phyloP scores from a whole-genome alignment of 2,113 vertebrate genomes.

The Tauraco erythrolophus region DNA sequence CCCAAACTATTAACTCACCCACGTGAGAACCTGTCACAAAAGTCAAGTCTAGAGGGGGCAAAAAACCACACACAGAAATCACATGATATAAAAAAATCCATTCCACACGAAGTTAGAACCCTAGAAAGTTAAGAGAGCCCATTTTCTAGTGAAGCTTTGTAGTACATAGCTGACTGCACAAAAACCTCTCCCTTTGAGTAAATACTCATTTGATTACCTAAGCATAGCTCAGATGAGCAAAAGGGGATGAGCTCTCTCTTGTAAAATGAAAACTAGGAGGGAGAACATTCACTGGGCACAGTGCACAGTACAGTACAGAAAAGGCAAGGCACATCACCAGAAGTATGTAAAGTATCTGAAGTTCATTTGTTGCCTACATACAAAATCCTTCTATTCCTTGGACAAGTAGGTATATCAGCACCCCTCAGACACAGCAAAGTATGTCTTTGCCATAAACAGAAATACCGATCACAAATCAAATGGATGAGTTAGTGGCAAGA shows the following conservation, averaged over 20 bases:
- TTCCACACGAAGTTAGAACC: not conserved
- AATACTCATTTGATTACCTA: not conserved
- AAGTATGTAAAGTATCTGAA: not conserved
- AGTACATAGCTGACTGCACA: not conserved
- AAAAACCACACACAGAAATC: not conserved
- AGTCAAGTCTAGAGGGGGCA: conserved; percentile 66
- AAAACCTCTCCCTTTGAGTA: not conserved
- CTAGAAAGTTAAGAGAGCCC: not conserved
- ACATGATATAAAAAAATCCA: not conserved
- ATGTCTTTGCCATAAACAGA: not conserved
- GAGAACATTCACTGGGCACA: not conserved
- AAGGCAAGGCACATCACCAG: not conserved
- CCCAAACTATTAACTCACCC: conserved; percentile 94
- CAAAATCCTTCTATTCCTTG: not conserved
- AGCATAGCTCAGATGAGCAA: not conserved
- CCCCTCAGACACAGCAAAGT: not conserved
- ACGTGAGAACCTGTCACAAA: conserved; percentile 92
- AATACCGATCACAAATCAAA: not conserved
- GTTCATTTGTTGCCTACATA: not conserved
- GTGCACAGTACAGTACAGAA: not conserved
- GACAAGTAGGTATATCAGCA: not conserved
- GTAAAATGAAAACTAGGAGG: not conserved
- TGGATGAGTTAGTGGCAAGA: not conserved
- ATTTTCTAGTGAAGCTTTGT: not conserved
- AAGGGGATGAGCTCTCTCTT: not conserved